Base-by-base conservation (phyloP, 1,140 invertebrate genomes). In the Drosophila aff. region DNA sequence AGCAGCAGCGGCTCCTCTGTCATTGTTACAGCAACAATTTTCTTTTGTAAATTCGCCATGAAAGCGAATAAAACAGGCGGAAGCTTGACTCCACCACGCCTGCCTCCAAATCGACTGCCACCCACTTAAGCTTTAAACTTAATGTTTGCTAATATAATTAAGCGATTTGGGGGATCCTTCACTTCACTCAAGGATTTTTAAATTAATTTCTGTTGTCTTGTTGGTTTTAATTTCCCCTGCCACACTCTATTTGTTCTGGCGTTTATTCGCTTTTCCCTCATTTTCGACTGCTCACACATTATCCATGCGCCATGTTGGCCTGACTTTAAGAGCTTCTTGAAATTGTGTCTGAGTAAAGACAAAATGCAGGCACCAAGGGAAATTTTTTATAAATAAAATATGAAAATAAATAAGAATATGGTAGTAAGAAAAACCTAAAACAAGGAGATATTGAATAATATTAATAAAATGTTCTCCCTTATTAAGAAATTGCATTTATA, bases 141-240 rank as follows among this genome's bases (percentile, higher is more conserved):
- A 69, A 69, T 86, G 76, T 87, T 89, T 83, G 83, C 65, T 76
- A 76, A 89, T 80, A 76, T 83, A 86, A 86, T 86, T 79, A 86
- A 86, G 72, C 80, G 76, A 87, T 87, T 85, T 81, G 31, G 49
- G 49, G 49, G 60, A 58, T 31, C 50, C 59, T 59, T 76, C 44
- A 68, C 52, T 65, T 62, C 73, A 53, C 78, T 78, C 66, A 57
- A 64, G 64, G 53, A 75, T 82, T 82, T 82, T 78, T 84, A 84
- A 89, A 89, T 86, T 82, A 87, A 87, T 82, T 87, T 84, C 53
- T 60, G 44, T 60, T 59, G 74, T 82, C 76, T 85, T 81, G 63
- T 75, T 75, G 65, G 49, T 66, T 62, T 77, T 57, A 53, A 52
- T 72, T 28, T 53, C 67, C 66, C 23, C 53, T 38, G 23, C 38